Conservation (phyloP, 92 coral and sea anemone genomes). For the Micromussa lordhowensis region DNA sequence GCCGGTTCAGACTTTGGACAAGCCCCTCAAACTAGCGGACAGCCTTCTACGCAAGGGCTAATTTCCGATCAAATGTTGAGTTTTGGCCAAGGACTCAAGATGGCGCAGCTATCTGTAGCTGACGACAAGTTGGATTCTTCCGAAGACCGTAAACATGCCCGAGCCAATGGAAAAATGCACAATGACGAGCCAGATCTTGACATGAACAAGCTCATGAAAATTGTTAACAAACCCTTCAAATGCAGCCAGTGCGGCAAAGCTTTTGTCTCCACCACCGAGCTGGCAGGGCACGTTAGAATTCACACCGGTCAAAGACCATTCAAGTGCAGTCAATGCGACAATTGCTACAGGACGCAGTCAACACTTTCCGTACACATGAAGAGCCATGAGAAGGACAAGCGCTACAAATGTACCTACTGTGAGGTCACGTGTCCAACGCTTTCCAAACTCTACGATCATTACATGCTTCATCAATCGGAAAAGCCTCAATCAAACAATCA, state of each 20-base stretch:
- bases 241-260: slow-evolving; percentile 49
- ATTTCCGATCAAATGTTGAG: slow-evolving; percentile 16
- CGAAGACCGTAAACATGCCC: slow-evolving; percentile 9
- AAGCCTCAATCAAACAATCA: neutral
- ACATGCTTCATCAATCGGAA: slow-evolving; percentile 11
- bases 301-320: slow-evolving; percentile 52
- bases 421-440: slow-evolving; percentile 40
- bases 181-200: slow-evolving; percentile 30
- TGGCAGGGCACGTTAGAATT: slow-evolving; percentile 55
- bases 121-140: neutral
- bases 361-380: slow-evolving; percentile 47
- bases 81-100: slow-evolving; percentile 30
- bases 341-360: slow-evolving; percentile 44
- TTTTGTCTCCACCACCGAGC: slow-evolving; percentile 42
- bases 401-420: slow-evolving; percentile 30
- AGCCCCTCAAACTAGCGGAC: slow-evolving; percentile 3
- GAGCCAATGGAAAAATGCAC: slow-evolving; percentile 9
- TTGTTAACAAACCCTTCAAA: slow-evolving; percentile 49
- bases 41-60: neutral
- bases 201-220: slow-evolving; percentile 33
- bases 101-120: slow-evolving; percentile 36
- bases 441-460: slow-evolving; percentile 41
- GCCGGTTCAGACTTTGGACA: neutral
- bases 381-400: slow-evolving; percentile 29
- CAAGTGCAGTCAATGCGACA: slow-evolving; percentile 39